Percentiles rank a stretch among this genome's conserved stretches.
Conservation (phyloP, 1,140 invertebrate genomes). For the Drosophila azteca region DNA sequence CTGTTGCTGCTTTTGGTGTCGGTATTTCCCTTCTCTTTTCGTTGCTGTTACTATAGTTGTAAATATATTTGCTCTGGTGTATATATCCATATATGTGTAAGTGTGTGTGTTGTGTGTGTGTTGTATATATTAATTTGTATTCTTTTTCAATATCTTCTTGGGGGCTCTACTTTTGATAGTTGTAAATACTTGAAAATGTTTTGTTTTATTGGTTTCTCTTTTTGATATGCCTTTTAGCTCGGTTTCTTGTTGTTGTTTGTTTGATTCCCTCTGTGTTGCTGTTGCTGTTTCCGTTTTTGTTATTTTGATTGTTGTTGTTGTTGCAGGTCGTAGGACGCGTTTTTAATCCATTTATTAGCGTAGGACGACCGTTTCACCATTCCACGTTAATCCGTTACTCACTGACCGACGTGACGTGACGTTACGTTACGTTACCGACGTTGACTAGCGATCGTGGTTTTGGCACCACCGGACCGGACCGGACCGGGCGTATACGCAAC, state of each 20-base stretch:
- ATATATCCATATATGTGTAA: conserved; percentile 30
- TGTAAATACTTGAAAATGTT: conserved; percentile 44
- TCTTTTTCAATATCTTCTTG: neutral
- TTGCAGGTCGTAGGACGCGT: conserved; percentile 20
- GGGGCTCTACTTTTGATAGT: neutral
- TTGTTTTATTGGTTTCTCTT: conserved; percentile 15
- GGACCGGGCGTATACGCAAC: conserved; percentile 44
- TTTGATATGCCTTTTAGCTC: conserved; percentile 6
- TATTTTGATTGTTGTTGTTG: conserved; percentile 7
- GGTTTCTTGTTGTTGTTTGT: conserved; percentile 29
- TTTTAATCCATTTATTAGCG: conserved; percentile 2
- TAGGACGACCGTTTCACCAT: conserved; percentile 2
- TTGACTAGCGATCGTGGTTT: neutral
- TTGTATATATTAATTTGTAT: conserved; percentile 4
- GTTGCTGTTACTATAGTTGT: conserved; percentile 16
- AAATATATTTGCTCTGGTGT: conserved; percentile 19
- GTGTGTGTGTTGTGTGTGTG: conserved; percentile 1
- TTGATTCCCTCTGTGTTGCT: conserved; percentile 1
- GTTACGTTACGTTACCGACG: neutral
- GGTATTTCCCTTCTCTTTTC: conserved; percentile 10
- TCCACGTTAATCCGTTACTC: neutral
- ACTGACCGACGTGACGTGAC: neutral
- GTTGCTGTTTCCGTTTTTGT: conserved; percentile 5
- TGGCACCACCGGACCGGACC: neutral
- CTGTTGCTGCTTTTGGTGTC: neutral